These are phyloP conservation scores for Tenebrio molitor DNA, from an alignment of 1,140 invertebrate genomes.

Conservation along the genomic window DNA sequence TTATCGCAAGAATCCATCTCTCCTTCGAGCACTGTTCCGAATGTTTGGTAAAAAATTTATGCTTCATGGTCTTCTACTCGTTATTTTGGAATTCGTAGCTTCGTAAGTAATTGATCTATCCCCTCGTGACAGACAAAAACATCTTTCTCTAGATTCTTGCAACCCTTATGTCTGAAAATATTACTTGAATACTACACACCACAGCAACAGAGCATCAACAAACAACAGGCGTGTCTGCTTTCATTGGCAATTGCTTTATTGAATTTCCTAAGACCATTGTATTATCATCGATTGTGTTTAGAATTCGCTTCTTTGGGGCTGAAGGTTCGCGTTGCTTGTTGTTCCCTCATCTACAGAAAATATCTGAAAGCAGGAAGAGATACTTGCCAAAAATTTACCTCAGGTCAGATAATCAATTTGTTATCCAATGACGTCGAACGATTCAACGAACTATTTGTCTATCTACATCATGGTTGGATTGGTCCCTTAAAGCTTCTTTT, in stretches of 20 bases:
- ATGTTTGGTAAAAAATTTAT: background rate
- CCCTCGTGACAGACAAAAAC: background rate
- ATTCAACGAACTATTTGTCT: conserved; percentile 76
- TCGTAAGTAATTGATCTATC: background rate
- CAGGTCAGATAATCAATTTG: conserved; percentile 88
- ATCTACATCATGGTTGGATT: conserved; percentile 73
- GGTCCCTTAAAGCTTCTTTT: background rate
- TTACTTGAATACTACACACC: too few relatives aligned
- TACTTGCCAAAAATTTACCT: conserved; percentile 80
- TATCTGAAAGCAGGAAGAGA: conserved; percentile 72
- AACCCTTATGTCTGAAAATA: background rate
- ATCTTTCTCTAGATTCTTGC: background rate
- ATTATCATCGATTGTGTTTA: background rate
- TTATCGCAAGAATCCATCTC: background rate
- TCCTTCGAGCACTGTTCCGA: background rate
- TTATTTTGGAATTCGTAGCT: background rate
- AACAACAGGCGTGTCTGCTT: background rate
- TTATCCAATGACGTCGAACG: conserved; percentile 85
- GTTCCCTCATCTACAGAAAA: conserved; percentile 86
- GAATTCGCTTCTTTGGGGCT: conserved; percentile 69
- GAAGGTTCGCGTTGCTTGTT: conserved; percentile 81
- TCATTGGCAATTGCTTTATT: background rate
- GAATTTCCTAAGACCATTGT: background rate
- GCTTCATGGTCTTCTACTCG: background rate
- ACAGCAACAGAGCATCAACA: too few relatives aligned